Percentiles rank a stretch among this genome's conserved stretches.
Conservation (phyloP, 1,140 invertebrate species). For the Chelonus insularis region DNA sequence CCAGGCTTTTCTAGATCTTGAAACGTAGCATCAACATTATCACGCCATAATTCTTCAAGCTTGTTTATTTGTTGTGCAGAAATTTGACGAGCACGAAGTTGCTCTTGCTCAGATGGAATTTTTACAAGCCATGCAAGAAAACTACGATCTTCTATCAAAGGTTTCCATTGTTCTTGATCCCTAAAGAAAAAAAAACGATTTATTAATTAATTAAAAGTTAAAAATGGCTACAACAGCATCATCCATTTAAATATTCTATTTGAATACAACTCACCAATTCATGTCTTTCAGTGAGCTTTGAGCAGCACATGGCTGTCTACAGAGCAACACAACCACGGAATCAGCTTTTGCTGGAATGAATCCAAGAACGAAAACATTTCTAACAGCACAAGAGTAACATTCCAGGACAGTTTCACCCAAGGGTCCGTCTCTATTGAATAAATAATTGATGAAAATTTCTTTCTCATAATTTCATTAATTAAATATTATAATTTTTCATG, state of each 20-base stretch:
- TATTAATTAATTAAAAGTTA: conserved; percentile 13
- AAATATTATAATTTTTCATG: neutral
- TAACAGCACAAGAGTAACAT: conserved; percentile 97
- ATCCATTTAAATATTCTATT: too few relatives aligned
- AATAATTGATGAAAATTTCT: neutral
- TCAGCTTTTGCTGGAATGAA: conserved; percentile 99
- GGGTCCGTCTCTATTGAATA: conserved; percentile 80
- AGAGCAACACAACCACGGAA: conserved; percentile 97
- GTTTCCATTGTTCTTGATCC: conserved; percentile 99
- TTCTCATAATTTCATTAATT: neutral
- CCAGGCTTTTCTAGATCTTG: conserved; percentile 98
- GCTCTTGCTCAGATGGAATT: conserved; percentile 93
- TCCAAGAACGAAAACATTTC: conserved; percentile 97
- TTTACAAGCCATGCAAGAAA: conserved; percentile 97
- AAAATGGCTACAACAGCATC: neutral
- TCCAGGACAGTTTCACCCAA: conserved; percentile 97
- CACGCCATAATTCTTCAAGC: conserved; percentile 98
- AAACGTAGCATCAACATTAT: conserved; percentile 96
- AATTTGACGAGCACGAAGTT: conserved; percentile 91
- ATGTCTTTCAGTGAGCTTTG: conserved; percentile 96
- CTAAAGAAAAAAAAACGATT: conserved; percentile 40
- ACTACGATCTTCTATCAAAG: conserved; percentile 92
- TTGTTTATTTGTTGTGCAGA: conserved; percentile 96
- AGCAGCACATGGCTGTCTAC: conserved; percentile 96
- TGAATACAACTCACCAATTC: conserved; percentile 80